Conservation (phyloP, 1,140 invertebrate genomes). For the Trichogramma pretiosum region DNA sequence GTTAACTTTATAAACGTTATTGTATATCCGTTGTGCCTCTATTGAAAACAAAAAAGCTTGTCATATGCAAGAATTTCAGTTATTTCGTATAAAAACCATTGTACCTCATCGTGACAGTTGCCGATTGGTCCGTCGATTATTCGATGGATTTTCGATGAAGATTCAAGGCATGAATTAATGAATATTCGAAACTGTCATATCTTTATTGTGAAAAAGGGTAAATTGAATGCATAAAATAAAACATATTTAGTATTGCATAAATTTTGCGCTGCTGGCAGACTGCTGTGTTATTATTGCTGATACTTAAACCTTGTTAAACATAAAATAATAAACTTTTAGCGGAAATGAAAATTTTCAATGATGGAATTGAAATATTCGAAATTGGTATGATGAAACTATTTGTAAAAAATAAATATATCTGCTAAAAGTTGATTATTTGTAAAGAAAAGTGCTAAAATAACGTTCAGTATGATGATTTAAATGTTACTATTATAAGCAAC, state of each 20-base stretch:
- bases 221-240: conserved; percentile 17
- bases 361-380: too few relatives aligned
- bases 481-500: conserved; percentile 23
- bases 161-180: too few relatives aligned
- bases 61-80: conserved; percentile 15
- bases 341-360: too few relatives aligned
- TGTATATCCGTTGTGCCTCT: conserved; percentile 35
- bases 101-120: too few relatives aligned
- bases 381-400: too few relatives aligned
- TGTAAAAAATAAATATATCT: conserved; percentile 28
- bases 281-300: conserved; percentile 43
- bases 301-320: conserved; percentile 39
- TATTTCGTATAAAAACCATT: too few relatives aligned
- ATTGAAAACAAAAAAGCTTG: conserved; percentile 24
- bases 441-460: conserved; percentile 25
- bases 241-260: conserved; percentile 19
- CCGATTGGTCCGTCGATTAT: too few relatives aligned
- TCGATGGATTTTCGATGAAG: too few relatives aligned
- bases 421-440: conserved; percentile 35
- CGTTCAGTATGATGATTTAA: conserved; percentile 25
- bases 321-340: conserved; percentile 22
- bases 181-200: too few relatives aligned
- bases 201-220: conserved; percentile 11
- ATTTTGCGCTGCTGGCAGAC: conserved; percentile 42
- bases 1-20: conserved; percentile 30